phyloP scores from a whole-genome alignment of 2,797 vertebrate genomes.

The Myripristis jacobus region DNA sequence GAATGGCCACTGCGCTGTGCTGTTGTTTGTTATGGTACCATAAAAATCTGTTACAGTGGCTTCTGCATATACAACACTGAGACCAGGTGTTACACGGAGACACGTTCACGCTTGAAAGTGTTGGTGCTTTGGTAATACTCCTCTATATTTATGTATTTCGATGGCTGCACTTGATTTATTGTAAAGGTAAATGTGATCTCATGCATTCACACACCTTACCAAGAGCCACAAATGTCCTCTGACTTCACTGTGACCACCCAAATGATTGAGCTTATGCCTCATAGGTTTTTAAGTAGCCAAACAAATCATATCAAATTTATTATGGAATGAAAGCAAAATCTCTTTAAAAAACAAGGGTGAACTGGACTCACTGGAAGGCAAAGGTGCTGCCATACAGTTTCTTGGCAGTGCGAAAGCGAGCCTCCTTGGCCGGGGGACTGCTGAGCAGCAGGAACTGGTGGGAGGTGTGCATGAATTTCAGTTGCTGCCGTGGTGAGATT shows the following conservation, averaged over 20 bases:
- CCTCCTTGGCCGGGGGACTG: slow-evolving; percentile 98
- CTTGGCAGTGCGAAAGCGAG: slow-evolving; percentile 98
- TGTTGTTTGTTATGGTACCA: slow-evolving; percentile 68
- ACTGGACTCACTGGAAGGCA: slow-evolving; percentile 95
- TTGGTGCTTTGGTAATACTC: slow-evolving; percentile 13
- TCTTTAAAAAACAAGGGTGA: slow-evolving; percentile 14
- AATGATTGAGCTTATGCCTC: slow-evolving; percentile 11
- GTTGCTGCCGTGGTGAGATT: slow-evolving; percentile 86
- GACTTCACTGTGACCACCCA: slow-evolving; percentile 1
- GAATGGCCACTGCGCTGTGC: slow-evolving; percentile 52
- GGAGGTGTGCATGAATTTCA: slow-evolving; percentile 99
- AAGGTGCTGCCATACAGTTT: slow-evolving; percentile 99
- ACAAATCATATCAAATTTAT: slow-evolving; percentile 1
- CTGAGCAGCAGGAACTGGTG: slow-evolving; percentile 99
- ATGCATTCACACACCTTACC: slow-evolving; percentile 21
- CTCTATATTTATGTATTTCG: slow-evolving; percentile 34
- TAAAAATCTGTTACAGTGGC: slow-evolving; percentile 62
- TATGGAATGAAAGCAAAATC: not conserved
- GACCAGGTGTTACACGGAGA: slow-evolving; percentile 61
- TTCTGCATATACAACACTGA: slow-evolving; percentile 45
- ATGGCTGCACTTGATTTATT: slow-evolving; percentile 38
- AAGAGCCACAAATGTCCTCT: slow-evolving; percentile 15
- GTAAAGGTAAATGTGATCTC: slow-evolving; percentile 33
- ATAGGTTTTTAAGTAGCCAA: not conserved
- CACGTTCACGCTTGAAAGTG: slow-evolving; percentile 40